These are phyloP conservation scores for Corythaeola cristata DNA, from an alignment of 2,113 vertebrate species.

Conservation along the genomic window DNA sequence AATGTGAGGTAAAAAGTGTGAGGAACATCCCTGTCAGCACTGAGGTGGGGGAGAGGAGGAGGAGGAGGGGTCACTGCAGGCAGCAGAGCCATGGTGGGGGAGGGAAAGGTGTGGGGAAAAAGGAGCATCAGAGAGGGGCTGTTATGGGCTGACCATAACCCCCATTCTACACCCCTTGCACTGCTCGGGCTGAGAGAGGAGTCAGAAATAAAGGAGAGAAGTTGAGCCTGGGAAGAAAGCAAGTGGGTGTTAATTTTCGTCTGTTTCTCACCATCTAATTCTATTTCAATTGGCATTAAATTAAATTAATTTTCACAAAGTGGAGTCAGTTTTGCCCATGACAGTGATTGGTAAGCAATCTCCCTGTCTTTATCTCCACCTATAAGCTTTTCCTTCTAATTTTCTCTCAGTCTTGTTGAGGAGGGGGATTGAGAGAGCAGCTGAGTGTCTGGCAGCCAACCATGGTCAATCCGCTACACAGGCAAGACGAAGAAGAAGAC, in stretches of 20 bases:
- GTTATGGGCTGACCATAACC: background rate
- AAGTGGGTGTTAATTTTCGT: background rate
- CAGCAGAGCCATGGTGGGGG: background rate
- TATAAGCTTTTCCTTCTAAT: background rate
- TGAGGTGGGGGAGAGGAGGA: background rate
- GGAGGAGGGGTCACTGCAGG: background rate
- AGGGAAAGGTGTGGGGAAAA: background rate
- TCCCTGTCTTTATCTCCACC: background rate
- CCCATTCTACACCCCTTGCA: background rate
- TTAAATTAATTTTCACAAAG: background rate
- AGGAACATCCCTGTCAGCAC: background rate
- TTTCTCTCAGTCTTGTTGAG: background rate
- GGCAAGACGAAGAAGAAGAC: background rate
- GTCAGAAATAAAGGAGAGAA: background rate
- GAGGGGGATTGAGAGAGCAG: background rate
- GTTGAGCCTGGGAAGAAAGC: background rate
- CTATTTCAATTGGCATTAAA: background rate
- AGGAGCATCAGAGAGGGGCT: background rate
- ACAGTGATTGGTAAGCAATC: background rate
- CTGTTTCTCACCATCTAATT: background rate
- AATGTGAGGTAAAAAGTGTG: background rate
- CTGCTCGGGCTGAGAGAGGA: rapidly evolving
- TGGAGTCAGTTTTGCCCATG: background rate
- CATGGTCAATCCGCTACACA: rapidly evolving
- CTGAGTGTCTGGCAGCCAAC: background rate